Evolutionary conservation across 2,888 invertebrate genomes (phyloP).

Genomic region (Callinectes sapidus): DNA sequence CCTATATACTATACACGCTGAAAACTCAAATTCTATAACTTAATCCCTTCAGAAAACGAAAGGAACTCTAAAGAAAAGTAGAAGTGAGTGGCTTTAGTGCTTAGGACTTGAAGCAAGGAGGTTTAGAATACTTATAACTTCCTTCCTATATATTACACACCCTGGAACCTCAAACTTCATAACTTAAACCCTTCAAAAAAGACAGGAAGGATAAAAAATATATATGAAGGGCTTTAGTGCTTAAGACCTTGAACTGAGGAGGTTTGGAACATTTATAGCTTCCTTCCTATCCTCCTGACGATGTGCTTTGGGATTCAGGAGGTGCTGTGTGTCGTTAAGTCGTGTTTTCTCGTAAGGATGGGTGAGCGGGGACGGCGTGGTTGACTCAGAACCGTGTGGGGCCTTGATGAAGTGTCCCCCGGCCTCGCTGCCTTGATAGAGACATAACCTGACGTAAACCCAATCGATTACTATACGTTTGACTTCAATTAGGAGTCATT

Average conservation of each 20-base stretch:
- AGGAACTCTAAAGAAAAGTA: background rate
- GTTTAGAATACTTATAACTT: too few species aligned
- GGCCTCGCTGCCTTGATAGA: background rate
- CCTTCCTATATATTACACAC: too few species aligned
- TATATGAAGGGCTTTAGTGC: background rate
- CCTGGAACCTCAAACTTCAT: background rate
- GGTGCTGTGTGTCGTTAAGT: background rate
- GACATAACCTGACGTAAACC: background rate
- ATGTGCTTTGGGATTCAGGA: background rate
- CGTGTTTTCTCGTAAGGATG: background rate
- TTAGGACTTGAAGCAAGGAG: background rate
- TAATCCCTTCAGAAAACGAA: background rate
- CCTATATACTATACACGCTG: background rate
- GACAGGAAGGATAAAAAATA: background rate
- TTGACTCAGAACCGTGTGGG: background rate
- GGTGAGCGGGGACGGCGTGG: background rate
- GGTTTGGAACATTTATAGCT: background rate
- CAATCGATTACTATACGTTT: conserved; percentile 9
- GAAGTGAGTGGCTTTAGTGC: background rate
- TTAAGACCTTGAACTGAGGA: background rate
- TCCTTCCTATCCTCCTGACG: conserved; percentile 5
- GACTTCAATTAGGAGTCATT: background rate
- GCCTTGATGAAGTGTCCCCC: conserved; percentile 5
- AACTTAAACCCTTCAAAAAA: background rate
- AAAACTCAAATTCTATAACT: background rate